Conservation (phyloP, 2,888 invertebrate genomes). For the Amphiduros pacificus region DNA sequence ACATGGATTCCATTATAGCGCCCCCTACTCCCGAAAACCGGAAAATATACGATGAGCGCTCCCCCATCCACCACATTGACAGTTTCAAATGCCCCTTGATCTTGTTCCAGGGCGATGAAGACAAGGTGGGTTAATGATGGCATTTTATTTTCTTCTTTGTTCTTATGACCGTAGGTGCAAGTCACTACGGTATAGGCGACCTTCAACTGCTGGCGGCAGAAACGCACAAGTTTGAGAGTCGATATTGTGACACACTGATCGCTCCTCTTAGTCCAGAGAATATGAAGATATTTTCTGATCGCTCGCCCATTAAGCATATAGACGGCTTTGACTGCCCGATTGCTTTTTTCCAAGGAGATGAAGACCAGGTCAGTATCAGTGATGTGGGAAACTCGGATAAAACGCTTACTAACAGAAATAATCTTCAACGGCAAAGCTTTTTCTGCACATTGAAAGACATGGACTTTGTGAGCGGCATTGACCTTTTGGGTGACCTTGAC, state of each 20-base stretch:
- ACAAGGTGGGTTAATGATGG: slow-evolving; percentile 57
- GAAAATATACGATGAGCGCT: slow-evolving; percentile 47
- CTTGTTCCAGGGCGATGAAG: slow-evolving; percentile 60
- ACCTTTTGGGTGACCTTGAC: no score
- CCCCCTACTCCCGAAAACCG: slow-evolving; percentile 37
- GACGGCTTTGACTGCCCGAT: slow-evolving; percentile 54
- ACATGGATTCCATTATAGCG: slow-evolving; percentile 54
- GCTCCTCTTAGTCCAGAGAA: slow-evolving; percentile 43
- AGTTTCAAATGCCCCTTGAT: slow-evolving; percentile 56
- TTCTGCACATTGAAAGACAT: no score
- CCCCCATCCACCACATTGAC: slow-evolving; percentile 56
- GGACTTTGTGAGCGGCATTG: no score
- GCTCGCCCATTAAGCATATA: slow-evolving; percentile 57
- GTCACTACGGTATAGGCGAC: slow-evolving; percentile 58
- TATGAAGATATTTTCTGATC: slow-evolving; percentile 42
- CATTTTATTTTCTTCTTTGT: no score
- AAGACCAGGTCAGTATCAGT: not conserved
- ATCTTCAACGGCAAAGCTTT: no score
- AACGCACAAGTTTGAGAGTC: slow-evolving; percentile 61
- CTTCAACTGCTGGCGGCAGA: slow-evolving; percentile 53
- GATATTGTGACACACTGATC: slow-evolving; percentile 55
- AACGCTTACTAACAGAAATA: no score
- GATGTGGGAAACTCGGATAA: no score
- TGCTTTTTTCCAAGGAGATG: not conserved
- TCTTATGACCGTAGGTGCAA: not conserved